Base-by-base conservation (phyloP, 1,140 invertebrate species). In the Hylaeus volcanicus region DNA sequence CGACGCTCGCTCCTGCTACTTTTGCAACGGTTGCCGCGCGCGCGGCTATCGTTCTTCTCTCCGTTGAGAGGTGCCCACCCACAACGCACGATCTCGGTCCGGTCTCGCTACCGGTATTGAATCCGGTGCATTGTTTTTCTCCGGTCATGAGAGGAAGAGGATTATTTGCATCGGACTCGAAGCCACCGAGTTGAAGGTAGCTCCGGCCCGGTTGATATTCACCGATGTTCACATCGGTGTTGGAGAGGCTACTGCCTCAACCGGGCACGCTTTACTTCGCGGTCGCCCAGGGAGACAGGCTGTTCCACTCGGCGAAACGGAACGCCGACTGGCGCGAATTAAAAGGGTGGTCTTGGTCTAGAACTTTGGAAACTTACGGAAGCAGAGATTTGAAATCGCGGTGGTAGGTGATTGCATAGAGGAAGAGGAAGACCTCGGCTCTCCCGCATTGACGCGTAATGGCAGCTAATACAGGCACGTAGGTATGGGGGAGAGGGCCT, bases 61-160 rank as follows among this genome's bases (percentile, higher is more conserved):
- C 82, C 41, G 76, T 82, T 82, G 83, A 87, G 87, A 88, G 82
- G 77, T 88, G 93, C 92, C 92, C 92, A 93, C 92, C 93, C 93
- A 93, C 92, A 91, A 93, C 86, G 92, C 92, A 93, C 92, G 92
- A 93, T 93, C 89, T 92, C 87, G 79, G 71, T 81, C 87, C 74
- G 86, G 72, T 76, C 87, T 90, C 84, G 92, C 93, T 93, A 93
- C 93, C 91, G 91, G 92, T 93, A 93, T 93, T 93, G 93, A 93
- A 93, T 92, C 91, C 87, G 81, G 89, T 89, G 91, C 89, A 93
- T 93, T 93, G 92, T 93, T 93, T 93, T 93, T 92, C 89, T 89
- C 88, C 88, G 84, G 86, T 90, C 90, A 91, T 90, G 89, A 91
- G 90, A 91, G 88, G 87, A 88, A 86, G 87, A 89, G 87, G 88